Percentiles rank a stretch among this genome's conserved stretches.
Evolutionary conservation across 2,797 vertebrate species (phyloP).

Genomic region (Poecilia velifera): DNA sequence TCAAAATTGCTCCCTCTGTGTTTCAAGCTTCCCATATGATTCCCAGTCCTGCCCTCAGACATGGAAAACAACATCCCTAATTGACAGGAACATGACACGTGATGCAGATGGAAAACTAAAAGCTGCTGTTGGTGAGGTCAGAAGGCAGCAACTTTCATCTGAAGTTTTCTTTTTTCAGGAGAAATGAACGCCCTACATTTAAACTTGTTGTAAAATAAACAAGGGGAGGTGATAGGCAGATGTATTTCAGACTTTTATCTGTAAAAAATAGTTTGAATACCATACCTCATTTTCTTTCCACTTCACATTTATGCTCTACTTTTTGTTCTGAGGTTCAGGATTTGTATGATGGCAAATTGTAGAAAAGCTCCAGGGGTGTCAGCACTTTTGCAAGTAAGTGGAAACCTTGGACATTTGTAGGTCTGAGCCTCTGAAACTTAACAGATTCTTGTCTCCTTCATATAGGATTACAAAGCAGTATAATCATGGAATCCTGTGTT

Average conservation of each 20-base stretch:
- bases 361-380: not conserved
- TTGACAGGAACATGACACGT: slow-evolving; percentile 46
- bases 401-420: slow-evolving; percentile 27
- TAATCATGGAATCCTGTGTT: slow-evolving; percentile 12
- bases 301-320: not conserved
- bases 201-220: slow-evolving; percentile 37
- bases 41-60: slow-evolving; percentile 47
- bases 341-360: not conserved
- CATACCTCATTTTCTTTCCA: not conserved
- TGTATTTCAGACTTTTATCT: not conserved
- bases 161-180: slow-evolving; percentile 14
- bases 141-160: slow-evolving; percentile 27
- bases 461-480: slow-evolving; percentile 5
- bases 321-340: not conserved
- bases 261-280: not conserved
- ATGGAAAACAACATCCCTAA: slow-evolving; percentile 67
- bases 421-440: slow-evolving; percentile 13
- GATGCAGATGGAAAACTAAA: slow-evolving; percentile 31
- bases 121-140: slow-evolving; percentile 34
- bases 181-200: slow-evolving; percentile 31
- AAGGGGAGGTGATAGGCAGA: slow-evolving; percentile 8
- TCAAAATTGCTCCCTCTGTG: slow-evolving; percentile 48
- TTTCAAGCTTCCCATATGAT: slow-evolving; percentile 52
- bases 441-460: slow-evolving; percentile 24
- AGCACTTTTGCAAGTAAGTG: not conserved